phyloP scores from a whole-genome alignment of 1,140 invertebrate species.

The Adoxophyes honmai region DNA sequence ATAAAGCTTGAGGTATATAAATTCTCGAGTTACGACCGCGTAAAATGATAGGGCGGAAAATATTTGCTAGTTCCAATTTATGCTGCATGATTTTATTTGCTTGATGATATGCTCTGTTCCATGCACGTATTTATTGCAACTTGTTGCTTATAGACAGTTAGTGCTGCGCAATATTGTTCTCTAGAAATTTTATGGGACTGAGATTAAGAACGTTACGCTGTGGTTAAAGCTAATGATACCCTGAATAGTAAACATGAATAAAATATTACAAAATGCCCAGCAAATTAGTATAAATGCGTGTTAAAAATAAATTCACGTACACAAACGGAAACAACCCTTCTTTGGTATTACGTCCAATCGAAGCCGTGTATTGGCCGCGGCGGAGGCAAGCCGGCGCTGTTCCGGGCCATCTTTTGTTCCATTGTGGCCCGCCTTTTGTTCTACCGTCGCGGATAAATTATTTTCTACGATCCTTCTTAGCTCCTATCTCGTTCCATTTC shows the following conservation, averaged over 20 bases:
- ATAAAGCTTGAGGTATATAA: conserved; percentile 23
- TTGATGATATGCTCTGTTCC: background rate
- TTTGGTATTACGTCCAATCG: conserved; percentile 54
- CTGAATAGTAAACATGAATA: too few species aligned
- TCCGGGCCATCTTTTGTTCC: conserved; percentile 61
- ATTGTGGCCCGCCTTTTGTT: conserved; percentile 64
- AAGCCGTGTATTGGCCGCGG: conserved; percentile 62
- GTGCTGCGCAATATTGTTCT: too few species aligned
- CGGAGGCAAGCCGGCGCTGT: conserved; percentile 57
- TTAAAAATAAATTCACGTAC: background rate
- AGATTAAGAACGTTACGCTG: too few species aligned
- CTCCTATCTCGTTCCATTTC: conserved; percentile 69
- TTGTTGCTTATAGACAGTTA: too few species aligned
- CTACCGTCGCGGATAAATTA: conserved; percentile 53
- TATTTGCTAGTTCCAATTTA: conserved; percentile 20
- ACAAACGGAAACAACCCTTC: conserved; percentile 45
- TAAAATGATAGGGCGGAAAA: conserved; percentile 25
- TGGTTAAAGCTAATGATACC: too few species aligned
- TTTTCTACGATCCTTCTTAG: conserved; percentile 64
- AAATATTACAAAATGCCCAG: too few species aligned
- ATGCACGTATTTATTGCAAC: too few species aligned
- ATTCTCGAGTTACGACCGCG: conserved; percentile 30
- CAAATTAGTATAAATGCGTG: too few species aligned
- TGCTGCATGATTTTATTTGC: conserved; percentile 16
- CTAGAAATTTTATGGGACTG: too few species aligned